A percentile compares a stretch with the other conserved stretches of the same genome.
Evolutionary conservation across 1,140 invertebrate genomes (phyloP).

Genomic region (Conus betulinus): DNA sequence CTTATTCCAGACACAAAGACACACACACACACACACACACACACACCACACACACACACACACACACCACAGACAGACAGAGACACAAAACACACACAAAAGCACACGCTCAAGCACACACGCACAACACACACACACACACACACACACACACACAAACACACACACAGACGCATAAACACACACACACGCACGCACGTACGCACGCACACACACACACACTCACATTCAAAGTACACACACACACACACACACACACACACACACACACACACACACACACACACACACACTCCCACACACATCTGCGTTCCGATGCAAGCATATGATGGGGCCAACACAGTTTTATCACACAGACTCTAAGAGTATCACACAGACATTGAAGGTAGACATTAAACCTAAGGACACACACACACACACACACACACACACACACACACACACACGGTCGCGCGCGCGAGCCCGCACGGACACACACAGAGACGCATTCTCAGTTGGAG

Average conservation of each 20-base stretch:
- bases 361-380: not conserved
- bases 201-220: not conserved
- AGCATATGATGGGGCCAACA: not conserved
- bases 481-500: not conserved
- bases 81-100: not conserved
- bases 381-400: not conserved
- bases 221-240: not conserved
- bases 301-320: not conserved
- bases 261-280: slow-evolving; percentile 22
- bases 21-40: not conserved
- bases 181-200: too few species aligned
- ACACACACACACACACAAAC: not conserved
- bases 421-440: slow-evolving; percentile 3
- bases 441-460: not conserved
- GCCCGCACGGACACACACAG: slow-evolving; percentile 2
- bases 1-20: too few species aligned
- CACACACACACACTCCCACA: slow-evolving; percentile 3
- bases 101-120: too few species aligned
- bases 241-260: slow-evolving; percentile 10
- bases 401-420: not conserved
- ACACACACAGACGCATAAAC: too few species aligned
- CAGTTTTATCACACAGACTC: not conserved
- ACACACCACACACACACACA: too few species aligned
- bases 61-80: not conserved
- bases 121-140: not conserved